These are phyloP conservation scores for Caerostris extrusa DNA, from an alignment of 1,140 invertebrate species.

Conservation along the genomic window DNA sequence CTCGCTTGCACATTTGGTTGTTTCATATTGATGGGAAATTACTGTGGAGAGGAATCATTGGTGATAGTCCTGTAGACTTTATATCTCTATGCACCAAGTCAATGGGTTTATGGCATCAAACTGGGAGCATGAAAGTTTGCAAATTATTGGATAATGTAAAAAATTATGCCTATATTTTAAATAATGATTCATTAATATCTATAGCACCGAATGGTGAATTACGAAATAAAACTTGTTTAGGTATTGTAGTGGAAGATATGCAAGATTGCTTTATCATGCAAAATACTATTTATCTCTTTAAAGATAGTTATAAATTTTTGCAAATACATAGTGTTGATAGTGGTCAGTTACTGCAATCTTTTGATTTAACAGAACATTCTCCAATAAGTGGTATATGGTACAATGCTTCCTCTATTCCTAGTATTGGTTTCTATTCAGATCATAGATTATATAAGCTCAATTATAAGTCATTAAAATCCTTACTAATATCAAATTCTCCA, in stretches of 20 bases:
- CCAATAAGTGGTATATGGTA: slow-evolving; percentile 56
- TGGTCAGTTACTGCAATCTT: slow-evolving; percentile 26
- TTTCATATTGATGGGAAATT: slow-evolving; percentile 71
- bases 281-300: slow-evolving; percentile 56
- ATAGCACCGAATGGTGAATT: slow-evolving; percentile 70
- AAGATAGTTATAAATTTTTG: slow-evolving; percentile 14
- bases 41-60: slow-evolving; percentile 64
- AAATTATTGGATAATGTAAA: slow-evolving; percentile 53
- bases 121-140: slow-evolving; percentile 54
- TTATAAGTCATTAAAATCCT: slow-evolving; percentile 38
- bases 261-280: slow-evolving; percentile 65
- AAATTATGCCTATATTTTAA: slow-evolving; percentile 69
- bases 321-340: slow-evolving; percentile 32
- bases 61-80: slow-evolving; percentile 61
- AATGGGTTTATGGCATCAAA: slow-evolving; percentile 55
- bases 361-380: slow-evolving; percentile 26
- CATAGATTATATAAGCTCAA: slow-evolving; percentile 59
- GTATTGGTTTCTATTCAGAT: slow-evolving; percentile 60
- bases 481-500: slow-evolving; percentile 39
- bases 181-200: slow-evolving; percentile 41
- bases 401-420: slow-evolving; percentile 63
- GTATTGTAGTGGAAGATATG: not conserved
- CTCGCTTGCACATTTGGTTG: slow-evolving; percentile 65
- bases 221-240: slow-evolving; percentile 7
- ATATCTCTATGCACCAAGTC: slow-evolving; percentile 70